Evolutionary conservation across 1,140 invertebrate genomes (phyloP).

Genomic region (Neodiprion virginianus): DNA sequence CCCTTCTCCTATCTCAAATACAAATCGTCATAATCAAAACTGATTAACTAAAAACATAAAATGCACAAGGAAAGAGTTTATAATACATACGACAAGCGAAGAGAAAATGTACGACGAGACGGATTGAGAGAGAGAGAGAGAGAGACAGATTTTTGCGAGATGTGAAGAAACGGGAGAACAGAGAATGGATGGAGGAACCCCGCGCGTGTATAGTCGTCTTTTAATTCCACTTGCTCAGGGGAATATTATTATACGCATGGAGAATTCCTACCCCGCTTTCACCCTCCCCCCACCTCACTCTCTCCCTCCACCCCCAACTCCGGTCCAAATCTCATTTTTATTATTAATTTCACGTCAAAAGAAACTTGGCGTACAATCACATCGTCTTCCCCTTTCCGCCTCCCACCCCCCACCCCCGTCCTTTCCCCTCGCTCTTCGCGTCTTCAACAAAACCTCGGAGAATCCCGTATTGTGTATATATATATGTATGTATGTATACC

Average conservation of each 20-base stretch:
- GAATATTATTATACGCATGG: slow-evolving; percentile 1
- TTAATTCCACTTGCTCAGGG: neutral
- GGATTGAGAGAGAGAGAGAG: too few relatives aligned
- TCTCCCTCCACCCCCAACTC: neutral
- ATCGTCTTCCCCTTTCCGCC: slow-evolving; percentile 8
- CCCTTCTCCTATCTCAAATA: too few relatives aligned
- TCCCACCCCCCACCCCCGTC: neutral
- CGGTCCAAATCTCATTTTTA: neutral
- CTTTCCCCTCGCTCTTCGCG: neutral
- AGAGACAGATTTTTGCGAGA: too few relatives aligned
- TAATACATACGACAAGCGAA: too few relatives aligned
- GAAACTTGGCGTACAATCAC: neutral
- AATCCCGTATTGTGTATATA: slow-evolving; percentile 6
- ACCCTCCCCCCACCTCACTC: neutral
- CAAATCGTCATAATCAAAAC: too few relatives aligned
- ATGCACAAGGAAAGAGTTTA: too few relatives aligned
- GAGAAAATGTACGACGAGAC: too few relatives aligned
- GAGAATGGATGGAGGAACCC: too few relatives aligned
- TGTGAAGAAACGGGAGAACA: too few relatives aligned
- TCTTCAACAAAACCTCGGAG: slow-evolving; percentile 22
- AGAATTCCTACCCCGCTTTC: neutral
- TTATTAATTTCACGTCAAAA: slow-evolving; percentile 4
- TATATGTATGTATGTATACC: too few relatives aligned
- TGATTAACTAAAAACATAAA: too few relatives aligned
- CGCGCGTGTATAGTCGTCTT: neutral